Evolutionary conservation across 2,797 vertebrate species (phyloP), one percentile per base, ranked within the genome.

Genomic region (Melopsittacus undulatus): DNA sequence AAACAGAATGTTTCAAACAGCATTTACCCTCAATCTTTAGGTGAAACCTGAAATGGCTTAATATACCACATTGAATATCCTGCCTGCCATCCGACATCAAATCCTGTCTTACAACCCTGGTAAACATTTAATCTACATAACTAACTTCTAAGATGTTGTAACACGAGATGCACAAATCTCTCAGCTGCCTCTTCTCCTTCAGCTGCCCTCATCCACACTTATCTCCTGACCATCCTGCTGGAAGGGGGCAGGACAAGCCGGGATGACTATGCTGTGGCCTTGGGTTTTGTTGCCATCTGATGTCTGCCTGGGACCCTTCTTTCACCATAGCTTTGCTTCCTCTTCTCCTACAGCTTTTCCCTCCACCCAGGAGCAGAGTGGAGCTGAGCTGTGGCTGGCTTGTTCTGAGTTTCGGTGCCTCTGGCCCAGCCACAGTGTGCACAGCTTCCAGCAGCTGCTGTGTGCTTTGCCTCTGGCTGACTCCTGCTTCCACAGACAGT

Each of bases 371-470:
- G 20, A 73, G 85, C 85, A 62, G 85, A 88, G 85, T 30, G 10
- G 80, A 94, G 57, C 43, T 13, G 62, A 81, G 74, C 57, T 76
- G 51, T 42, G 66, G 49, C 89, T 89, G 76, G 77, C 90, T 94
- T 80, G 83, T 80, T 88, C 51, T 64, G 70, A 76, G 75, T 48
- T 54, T 48, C 38, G 0, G 0, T 19, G 36, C 42, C 78, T 63
- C 17, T 4, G 5, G 78, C 84, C 5, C 16, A 84, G 80, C 87
- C 13, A 1, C 87, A 95, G 89, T 32, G 81, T 26, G 51, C 57
- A 62, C 89, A 61, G 74, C 73, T 69, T 90, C 84, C 92, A 97
- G 89, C 92, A 94, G 91, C 90, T 48, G 42, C 81, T 42, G 8
- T 21, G 13, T 29, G 15, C 46, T 95, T 91, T 83, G 69, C 91